A percentile compares a stretch with the other conserved stretches of the same genome.
These are phyloP conservation scores for Eunapius fragilis DNA, from an alignment of 37 sponge, comb jelly and placozoan genomes.

Conservation along the genomic window DNA sequence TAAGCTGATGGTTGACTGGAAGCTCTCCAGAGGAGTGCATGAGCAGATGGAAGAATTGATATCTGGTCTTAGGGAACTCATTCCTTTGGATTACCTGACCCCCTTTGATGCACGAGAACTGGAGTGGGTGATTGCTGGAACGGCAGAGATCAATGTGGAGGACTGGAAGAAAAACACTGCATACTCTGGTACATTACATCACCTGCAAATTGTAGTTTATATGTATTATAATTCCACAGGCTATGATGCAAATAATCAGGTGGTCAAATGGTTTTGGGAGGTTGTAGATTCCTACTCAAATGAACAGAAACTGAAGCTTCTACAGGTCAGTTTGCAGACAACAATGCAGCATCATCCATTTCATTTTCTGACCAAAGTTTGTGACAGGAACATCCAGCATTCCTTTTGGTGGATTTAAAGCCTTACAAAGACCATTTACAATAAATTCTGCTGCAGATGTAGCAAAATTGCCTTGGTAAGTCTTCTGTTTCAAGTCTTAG, in stretches of 20 bases:
- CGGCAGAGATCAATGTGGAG: constrained; percentile 79
- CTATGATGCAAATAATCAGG: constrained; percentile 52
- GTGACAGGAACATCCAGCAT: constrained; percentile 91
- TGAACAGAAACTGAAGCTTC: constrained; percentile 81
- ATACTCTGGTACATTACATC: constrained; percentile 72
- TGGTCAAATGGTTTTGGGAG: constrained; percentile 85
- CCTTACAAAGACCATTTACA: constrained; percentile 30
- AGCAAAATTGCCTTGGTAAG: neutral
- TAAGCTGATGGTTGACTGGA: constrained; percentile 86
- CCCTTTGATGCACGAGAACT: constrained; percentile 87
- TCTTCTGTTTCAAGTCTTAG: neutral
- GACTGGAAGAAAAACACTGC: constrained; percentile 88
- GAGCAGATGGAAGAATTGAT: constrained; percentile 65
- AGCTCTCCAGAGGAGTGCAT: constrained; percentile 58
- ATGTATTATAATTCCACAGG: constrained; percentile 32
- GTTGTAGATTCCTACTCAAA: constrained; percentile 69
- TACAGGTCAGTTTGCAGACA: constrained; percentile 58
- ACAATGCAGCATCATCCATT: neutral
- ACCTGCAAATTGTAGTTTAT: neutral
- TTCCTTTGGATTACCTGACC: constrained; percentile 55
- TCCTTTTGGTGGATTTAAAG: constrained; percentile 91
- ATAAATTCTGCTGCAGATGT: neutral
- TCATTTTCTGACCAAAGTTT: constrained; percentile 60
- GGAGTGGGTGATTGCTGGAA: constrained; percentile 92
- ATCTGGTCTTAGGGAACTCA: constrained; percentile 77